phyloP scores from a whole-genome alignment of 2,113 vertebrate genomes.

The Mungos mungo region DNA sequence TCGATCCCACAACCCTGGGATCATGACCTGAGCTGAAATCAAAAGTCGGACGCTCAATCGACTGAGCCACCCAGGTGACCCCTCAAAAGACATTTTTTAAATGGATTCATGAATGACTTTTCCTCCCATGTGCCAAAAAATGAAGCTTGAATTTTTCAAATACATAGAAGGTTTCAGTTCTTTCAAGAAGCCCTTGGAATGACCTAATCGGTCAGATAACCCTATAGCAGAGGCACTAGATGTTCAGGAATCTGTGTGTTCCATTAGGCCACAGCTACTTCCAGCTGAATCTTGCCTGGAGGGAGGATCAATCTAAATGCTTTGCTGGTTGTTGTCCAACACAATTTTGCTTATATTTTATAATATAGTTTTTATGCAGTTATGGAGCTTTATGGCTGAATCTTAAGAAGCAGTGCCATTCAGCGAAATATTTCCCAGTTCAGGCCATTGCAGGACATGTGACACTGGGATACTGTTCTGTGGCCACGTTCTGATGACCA shows the following conservation, averaged over 20 bases:
- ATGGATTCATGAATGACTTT: not conserved
- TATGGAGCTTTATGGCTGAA: not conserved
- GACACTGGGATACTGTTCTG: not conserved
- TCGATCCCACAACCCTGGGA: too few relatives aligned
- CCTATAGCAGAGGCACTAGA: not conserved
- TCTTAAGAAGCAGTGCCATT: not conserved
- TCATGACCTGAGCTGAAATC: too few relatives aligned
- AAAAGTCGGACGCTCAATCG: too few relatives aligned
- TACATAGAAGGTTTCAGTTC: not conserved
- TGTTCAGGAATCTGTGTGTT: not conserved
- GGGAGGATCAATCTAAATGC: conserved; percentile 19
- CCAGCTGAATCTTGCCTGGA: not conserved
- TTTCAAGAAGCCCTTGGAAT: not conserved
- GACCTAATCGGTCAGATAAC: not conserved
- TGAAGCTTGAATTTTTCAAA: not conserved
- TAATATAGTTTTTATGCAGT: not conserved
- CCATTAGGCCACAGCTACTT: not conserved
- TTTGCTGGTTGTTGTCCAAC: not conserved
- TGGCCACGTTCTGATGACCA: not conserved
- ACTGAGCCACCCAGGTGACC: too few relatives aligned
- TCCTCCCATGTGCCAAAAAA: not conserved
- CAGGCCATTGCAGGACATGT: rapidly evolving
- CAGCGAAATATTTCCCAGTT: not conserved
- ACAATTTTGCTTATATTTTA: not conserved
- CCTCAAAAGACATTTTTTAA: not conserved